phyloP scores from a whole-genome alignment of 2,888 invertebrate genomes.

The Margaritifera margaritifera region DNA sequence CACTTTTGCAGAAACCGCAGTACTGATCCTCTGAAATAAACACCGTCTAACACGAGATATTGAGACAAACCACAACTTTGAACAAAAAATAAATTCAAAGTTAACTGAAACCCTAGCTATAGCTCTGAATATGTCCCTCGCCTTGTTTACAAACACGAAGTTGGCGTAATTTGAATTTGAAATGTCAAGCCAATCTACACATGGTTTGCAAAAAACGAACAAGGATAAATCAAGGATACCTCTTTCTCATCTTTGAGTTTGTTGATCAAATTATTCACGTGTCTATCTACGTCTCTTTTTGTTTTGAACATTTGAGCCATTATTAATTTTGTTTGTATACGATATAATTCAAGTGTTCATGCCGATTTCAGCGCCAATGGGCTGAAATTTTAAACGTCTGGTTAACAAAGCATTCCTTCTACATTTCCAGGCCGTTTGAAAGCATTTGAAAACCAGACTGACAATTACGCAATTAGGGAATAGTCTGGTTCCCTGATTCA shows the following conservation, averaged over 20 bases:
- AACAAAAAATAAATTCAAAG: background rate
- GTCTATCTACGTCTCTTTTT: conserved; percentile 68
- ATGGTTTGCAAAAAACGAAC: conserved; percentile 71
- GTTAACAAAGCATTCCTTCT: too few relatives aligned
- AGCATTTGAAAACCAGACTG: too few relatives aligned
- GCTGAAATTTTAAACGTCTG: too few relatives aligned
- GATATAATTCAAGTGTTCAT: conserved; percentile 1
- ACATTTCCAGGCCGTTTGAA: too few relatives aligned
- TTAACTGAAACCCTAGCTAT: background rate
- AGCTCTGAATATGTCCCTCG: background rate
- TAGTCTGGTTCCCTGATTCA: too few relatives aligned
- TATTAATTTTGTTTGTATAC: conserved; percentile 4
- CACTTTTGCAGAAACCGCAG: too few relatives aligned
- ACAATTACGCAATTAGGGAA: too few relatives aligned
- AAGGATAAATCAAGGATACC: conserved; percentile 45
- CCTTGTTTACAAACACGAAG: too few relatives aligned
- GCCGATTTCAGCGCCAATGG: background rate
- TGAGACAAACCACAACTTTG: background rate
- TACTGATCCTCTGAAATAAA: too few relatives aligned
- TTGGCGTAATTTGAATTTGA: too few relatives aligned
- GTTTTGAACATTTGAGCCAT: conserved; percentile 54
- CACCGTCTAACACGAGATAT: too few relatives aligned
- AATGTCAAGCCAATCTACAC: background rate
- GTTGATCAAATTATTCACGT: conserved; percentile 59
- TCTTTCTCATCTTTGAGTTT: conserved; percentile 63